Percentiles rank a stretch among this genome's conserved stretches.
These are phyloP conservation scores for Antechinus stuartii DNA, from an alignment of 2,113 vertebrate genomes.

Conservation along the genomic window DNA sequence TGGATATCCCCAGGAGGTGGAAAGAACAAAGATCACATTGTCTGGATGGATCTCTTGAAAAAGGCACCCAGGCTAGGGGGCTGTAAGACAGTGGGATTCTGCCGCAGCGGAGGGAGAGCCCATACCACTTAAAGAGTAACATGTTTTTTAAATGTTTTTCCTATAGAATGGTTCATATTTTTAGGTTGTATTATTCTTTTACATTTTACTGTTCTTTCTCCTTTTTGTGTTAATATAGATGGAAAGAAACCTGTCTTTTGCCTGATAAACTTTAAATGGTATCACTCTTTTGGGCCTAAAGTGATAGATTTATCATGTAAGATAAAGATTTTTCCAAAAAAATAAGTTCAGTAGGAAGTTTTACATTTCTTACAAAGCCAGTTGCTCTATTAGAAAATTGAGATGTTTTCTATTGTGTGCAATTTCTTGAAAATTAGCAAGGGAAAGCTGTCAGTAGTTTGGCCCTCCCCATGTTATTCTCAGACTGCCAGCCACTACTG, in stretches of 20 bases:
- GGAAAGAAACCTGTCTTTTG: conserved; percentile 75
- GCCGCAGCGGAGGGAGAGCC: background rate
- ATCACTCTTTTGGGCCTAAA: conserved; percentile 24
- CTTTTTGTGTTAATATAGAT: conserved; percentile 27
- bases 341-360: conserved; percentile 48
- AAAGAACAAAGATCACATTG: background rate
- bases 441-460: background rate
- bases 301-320: conserved; percentile 17
- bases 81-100: background rate
- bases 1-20: background rate
- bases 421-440: background rate
- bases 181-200: conserved; percentile 45
- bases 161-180: background rate
- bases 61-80: too few relatives aligned
- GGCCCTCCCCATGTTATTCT: background rate
- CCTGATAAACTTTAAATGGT: conserved; percentile 12
- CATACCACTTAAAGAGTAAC: background rate
- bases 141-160: conserved; percentile 31
- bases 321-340: conserved; percentile 20
- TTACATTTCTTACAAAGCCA: conserved; percentile 44
- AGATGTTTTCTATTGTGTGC: background rate
- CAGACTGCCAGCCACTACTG: background rate
- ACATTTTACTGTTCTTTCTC: conserved; percentile 45
- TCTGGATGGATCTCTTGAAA: background rate
- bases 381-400: conserved; percentile 1